These are phyloP conservation scores for Brachyptera putata DNA, from an alignment of 2,888 invertebrate species.

Conservation along the genomic window DNA sequence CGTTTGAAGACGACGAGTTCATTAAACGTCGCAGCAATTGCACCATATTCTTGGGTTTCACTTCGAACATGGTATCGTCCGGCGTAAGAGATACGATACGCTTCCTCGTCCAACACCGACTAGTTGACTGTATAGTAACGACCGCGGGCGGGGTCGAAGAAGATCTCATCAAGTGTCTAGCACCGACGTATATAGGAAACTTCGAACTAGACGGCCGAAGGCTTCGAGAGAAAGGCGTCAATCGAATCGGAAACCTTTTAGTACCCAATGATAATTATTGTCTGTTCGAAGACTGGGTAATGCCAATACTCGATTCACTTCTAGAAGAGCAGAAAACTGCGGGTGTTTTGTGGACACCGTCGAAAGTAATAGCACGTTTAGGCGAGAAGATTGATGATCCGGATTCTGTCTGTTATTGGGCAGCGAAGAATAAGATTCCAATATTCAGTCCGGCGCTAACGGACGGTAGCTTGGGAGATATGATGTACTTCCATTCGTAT, in stretches of 20 bases:
- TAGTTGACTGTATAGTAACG: conserved; percentile 95
- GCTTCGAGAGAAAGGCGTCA: conserved; percentile 81
- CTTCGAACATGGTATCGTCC: conserved; percentile 95
- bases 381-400: conserved; percentile 88
- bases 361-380: conserved; percentile 74
- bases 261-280: conserved; percentile 99
- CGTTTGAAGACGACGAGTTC: conserved; percentile 73
- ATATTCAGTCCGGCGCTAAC: conserved; percentile 97
- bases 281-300: conserved; percentile 95
- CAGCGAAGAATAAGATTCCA: conserved; percentile 93
- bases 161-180: conserved; percentile 97
- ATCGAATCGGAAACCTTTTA: conserved; percentile 87
- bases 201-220: conserved; percentile 77
- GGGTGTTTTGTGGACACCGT: conserved; percentile 85
- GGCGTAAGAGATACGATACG: conserved; percentile 88
- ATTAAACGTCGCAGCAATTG: conserved; percentile 74
- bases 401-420: conserved; percentile 95
- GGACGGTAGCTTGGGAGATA: conserved; percentile 95
- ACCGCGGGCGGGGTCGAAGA: conserved; percentile 98
- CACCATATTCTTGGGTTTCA: conserved; percentile 95
- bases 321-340: conserved; percentile 76
- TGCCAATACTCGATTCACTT: conserved; percentile 89
- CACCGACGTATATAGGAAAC: conserved; percentile 89
- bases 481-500: conserved; percentile 98
- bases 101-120: conserved; percentile 78